Base-by-base conservation (phyloP, 2,888 invertebrate genomes). In the Andrena minutula region DNA sequence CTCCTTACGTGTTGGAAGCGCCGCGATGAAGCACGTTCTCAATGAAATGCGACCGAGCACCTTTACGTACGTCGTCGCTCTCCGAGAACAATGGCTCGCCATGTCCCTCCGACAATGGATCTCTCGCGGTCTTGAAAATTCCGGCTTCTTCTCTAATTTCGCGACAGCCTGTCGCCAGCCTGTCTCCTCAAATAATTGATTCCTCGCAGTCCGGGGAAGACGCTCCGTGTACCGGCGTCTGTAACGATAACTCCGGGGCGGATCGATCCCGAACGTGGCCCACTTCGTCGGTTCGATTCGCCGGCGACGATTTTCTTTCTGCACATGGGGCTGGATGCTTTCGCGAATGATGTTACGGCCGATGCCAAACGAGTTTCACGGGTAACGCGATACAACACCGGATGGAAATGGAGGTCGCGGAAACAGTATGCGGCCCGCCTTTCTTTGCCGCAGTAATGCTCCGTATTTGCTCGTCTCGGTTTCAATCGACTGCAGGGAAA, bases 371-470 rank as follows among this genome's bases (percentile, higher is more conserved):
- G 64, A 78, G 79, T 70, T 79, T 79, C 51, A 51, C 79, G 69
- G 64, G 79, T 69, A 63, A 16, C 53, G 51, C 79, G 79, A 79
- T 70, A 70, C 69, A 76, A 65, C 58, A 64, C 41, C 32, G 69
- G 65, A 71, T 79, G 79, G 71, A 79, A 79, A 79, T 79, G 79
- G 79, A 79, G 71, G 65, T 79, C 79, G 71, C 47, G 47, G 47
- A 53, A 79, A 71, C 71, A 66, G 79, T 71, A 65, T 53, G 51
- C 65, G 71, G 65, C 56, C 51, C 53, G 71, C 60, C 79, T 71
- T 79, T 79, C 71, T 66, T 30, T 53, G 79, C 49, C 65, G 49
- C 79, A 35, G 51, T 79, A 79, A 79, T 79, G 79, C 65, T 71
- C n/a, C 61, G 79, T 61, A 79, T 79, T 79, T 79, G 79, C 71